These are phyloP conservation scores for Epizoanthus ramosus DNA, from an alignment of 92 coral and sea anemone species.

Conservation along the genomic window DNA sequence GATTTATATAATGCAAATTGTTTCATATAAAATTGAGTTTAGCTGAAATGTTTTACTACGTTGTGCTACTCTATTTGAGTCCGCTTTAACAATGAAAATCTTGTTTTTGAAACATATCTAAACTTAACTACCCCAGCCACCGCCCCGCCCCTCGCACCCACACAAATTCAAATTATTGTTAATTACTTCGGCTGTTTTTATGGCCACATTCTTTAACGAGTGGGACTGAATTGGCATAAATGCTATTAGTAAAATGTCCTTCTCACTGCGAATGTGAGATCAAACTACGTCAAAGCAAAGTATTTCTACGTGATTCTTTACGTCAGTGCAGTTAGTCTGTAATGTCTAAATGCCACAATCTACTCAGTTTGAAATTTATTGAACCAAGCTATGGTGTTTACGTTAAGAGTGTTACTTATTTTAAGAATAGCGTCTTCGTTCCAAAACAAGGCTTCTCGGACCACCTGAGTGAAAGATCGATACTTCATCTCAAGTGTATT, in stretches of 20 bases:
- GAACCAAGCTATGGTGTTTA: no score
- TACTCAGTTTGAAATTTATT: no score
- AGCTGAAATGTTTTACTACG: no score
- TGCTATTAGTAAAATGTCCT: background rate
- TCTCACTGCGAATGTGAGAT: no score
- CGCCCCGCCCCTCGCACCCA: no score
- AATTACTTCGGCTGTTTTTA: no score
- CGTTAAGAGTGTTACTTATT: background rate
- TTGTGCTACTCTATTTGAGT: background rate
- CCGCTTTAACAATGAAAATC: background rate
- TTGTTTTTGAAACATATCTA: background rate
- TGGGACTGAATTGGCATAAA: no score
- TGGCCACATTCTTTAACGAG: no score
- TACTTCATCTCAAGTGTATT: background rate
- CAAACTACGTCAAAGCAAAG: background rate
- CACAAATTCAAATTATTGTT: no score
- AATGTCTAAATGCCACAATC: background rate
- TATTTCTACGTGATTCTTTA: background rate
- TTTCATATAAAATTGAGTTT: background rate
- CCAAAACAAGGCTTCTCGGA: background rate
- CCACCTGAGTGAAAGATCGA: background rate
- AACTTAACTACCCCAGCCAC: no score
- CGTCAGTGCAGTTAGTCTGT: background rate
- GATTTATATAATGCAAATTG: background rate
- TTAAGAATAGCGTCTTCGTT: background rate